These are phyloP conservation scores for Gymnoscelis rufifasciata DNA, from an alignment of 2,888 invertebrate genomes.

Conservation along the genomic window DNA sequence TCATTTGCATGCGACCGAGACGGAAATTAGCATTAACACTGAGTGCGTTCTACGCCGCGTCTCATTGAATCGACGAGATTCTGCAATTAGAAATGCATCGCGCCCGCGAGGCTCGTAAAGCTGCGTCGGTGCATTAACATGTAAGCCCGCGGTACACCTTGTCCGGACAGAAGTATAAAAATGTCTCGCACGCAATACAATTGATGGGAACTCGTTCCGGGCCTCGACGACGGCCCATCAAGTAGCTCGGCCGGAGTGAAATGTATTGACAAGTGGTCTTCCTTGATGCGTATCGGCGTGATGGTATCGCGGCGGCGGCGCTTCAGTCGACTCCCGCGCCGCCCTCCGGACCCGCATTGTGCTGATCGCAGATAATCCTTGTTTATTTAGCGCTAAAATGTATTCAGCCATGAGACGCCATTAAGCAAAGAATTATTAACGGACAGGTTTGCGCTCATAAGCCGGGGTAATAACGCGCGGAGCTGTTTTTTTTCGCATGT, in stretches of 20 bases:
- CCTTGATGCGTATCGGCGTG: constrained; percentile 77
- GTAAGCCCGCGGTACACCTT: constrained; percentile 54
- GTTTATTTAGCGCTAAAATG: constrained; percentile 75
- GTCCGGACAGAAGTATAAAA: constrained; percentile 67
- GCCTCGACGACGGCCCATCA: constrained; percentile 67
- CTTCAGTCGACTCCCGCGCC: constrained; percentile 66
- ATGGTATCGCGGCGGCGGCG: constrained; percentile 72
- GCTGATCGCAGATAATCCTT: constrained; percentile 70
- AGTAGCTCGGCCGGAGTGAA: constrained; percentile 65
- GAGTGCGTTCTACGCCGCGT: constrained; percentile 38
- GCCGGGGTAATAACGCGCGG: constrained; percentile 52
- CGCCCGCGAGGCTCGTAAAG: constrained; percentile 41
- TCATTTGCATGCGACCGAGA: constrained; percentile 64
- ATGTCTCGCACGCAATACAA: constrained; percentile 65
- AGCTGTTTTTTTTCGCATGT: constrained; percentile 52
- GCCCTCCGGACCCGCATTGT: constrained; percentile 64
- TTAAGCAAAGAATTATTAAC: constrained; percentile 70
- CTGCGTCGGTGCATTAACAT: constrained; percentile 57
- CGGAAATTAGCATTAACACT: constrained; percentile 68
- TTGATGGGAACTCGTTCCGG: constrained; percentile 70
- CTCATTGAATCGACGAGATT: constrained; percentile 42
- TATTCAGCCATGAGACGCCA: constrained; percentile 67
- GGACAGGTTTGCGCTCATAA: constrained; percentile 65
- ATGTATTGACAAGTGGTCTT: constrained; percentile 78
- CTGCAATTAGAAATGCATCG: constrained; percentile 52